Conservation (phyloP, 2,888 invertebrate species). For the Luperina testacea region DNA sequence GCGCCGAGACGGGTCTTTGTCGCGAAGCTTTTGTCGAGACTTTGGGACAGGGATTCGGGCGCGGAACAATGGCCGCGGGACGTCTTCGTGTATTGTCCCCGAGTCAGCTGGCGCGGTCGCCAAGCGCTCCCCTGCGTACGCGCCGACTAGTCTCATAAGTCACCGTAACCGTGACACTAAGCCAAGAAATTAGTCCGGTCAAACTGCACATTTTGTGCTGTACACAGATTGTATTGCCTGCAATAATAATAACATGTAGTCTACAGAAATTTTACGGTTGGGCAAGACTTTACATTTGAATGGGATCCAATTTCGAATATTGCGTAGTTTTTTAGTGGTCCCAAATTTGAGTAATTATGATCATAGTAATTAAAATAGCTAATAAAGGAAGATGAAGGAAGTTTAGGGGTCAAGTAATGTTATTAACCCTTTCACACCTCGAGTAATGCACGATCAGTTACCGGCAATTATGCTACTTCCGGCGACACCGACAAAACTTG, state of each 20-base stretch:
- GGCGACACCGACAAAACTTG: conserved; percentile 77
- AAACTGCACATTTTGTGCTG: conserved; percentile 74
- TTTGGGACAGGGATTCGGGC: conserved; percentile 76
- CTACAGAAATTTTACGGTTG: conserved; percentile 35
- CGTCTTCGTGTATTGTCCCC: conserved; percentile 88
- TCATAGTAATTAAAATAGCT: conserved; percentile 46
- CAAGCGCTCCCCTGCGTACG: conserved; percentile 75
- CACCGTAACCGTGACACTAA: conserved; percentile 69
- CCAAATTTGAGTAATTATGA: conserved; percentile 32
- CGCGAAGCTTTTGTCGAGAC: conserved; percentile 79
- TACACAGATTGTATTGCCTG: conserved; percentile 51
- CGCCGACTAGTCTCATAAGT: conserved; percentile 74
- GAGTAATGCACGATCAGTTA: conserved; percentile 85
- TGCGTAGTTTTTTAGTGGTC: conserved; percentile 8
- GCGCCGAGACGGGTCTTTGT: conserved; percentile 80
- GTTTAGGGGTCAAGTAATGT: conserved; percentile 86
- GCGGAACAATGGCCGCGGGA: conserved; percentile 86
- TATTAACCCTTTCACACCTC: conserved; percentile 89
- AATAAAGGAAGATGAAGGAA: conserved; percentile 74
- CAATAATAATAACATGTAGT: conserved; percentile 46
- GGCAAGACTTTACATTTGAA: conserved; percentile 33
- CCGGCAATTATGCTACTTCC: conserved; percentile 86
- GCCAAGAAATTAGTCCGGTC: conserved; percentile 65
- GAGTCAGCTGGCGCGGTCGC: conserved; percentile 86
- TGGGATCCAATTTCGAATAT: conserved; percentile 24